Evolutionary conservation across 1,140 invertebrate genomes (phyloP).

Genomic region (Belonocnema kinseyi): DNA sequence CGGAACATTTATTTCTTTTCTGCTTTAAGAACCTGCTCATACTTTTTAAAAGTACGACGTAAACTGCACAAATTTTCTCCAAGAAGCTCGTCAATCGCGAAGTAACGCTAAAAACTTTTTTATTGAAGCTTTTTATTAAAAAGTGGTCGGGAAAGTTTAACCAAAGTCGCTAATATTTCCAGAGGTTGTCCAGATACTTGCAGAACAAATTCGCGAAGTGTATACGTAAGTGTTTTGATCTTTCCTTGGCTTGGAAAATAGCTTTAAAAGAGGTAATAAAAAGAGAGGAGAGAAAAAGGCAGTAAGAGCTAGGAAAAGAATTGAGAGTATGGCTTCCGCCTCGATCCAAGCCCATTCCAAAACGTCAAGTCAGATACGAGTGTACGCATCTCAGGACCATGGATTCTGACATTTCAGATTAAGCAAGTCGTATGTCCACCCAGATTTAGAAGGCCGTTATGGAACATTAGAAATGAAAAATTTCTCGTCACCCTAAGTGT

Average conservation of each 20-base stretch:
- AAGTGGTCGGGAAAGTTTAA: not conserved
- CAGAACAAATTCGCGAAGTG: not conserved
- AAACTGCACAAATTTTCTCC: not conserved
- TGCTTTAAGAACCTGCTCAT: no score
- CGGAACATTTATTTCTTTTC: no score
- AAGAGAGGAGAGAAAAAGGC: slow-evolving; percentile 27
- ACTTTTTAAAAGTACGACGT: not conserved
- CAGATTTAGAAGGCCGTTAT: not conserved
- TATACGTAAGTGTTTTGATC: not conserved
- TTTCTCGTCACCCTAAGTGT: no score
- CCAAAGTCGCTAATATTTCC: slow-evolving; percentile 2
- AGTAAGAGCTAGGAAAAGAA: slow-evolving; percentile 21
- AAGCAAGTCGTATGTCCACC: not conserved
- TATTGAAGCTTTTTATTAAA: not conserved
- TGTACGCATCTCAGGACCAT: slow-evolving; percentile 5
- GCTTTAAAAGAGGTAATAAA: not conserved
- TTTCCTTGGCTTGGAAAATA: not conserved
- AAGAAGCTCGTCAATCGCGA: not conserved
- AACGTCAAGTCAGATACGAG: slow-evolving; percentile 10
- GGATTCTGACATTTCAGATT: not conserved
- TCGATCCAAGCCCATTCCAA: slow-evolving; percentile 22
- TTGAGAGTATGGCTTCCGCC: slow-evolving; percentile 21
- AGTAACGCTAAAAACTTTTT: not conserved
- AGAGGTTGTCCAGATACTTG: not conserved
- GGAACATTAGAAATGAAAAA: not conserved